A percentile compares a stretch with the other conserved stretches of the same genome.
phyloP scores from a whole-genome alignment of 2,797 vertebrate species.

The Aeoliscus strigatus region DNA sequence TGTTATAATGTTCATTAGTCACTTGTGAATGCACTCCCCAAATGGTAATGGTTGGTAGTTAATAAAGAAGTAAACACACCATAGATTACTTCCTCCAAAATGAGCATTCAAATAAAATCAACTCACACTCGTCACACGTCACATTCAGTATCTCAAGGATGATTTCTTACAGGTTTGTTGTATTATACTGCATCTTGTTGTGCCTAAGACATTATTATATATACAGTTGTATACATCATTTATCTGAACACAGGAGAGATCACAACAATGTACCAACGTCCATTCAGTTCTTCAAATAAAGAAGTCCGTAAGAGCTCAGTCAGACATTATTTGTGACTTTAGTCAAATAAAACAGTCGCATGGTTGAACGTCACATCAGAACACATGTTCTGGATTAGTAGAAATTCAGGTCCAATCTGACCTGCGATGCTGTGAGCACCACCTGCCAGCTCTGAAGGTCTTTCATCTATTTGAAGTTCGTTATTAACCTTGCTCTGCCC shows the following conservation, averaged over 20 bases:
- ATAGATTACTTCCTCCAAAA: no score
- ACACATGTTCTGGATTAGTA: constrained; percentile 23
- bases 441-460: constrained; percentile 48
- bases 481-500: constrained; percentile 60
- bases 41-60: no score
- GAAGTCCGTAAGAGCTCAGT: constrained; percentile 1
- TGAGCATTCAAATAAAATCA: no score
- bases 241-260: no score
- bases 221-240: neutral
- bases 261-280: no score
- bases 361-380: constrained; percentile 15
- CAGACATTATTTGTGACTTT: constrained; percentile 4
- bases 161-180: no score
- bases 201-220: neutral
- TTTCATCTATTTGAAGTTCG: constrained; percentile 56
- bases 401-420: constrained; percentile 11
- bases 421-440: constrained; percentile 27
- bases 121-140: no score
- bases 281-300: neutral
- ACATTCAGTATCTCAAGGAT: no score
- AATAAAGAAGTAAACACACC: no score
- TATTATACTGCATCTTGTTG: neutral
- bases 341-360: constrained; percentile 6
- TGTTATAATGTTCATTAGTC: no score
- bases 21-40: no score